Percentiles rank a stretch among this genome's conserved stretches.
Conservation (phyloP, 2,888 invertebrate species). For the Anagyrus pseudococci region DNA sequence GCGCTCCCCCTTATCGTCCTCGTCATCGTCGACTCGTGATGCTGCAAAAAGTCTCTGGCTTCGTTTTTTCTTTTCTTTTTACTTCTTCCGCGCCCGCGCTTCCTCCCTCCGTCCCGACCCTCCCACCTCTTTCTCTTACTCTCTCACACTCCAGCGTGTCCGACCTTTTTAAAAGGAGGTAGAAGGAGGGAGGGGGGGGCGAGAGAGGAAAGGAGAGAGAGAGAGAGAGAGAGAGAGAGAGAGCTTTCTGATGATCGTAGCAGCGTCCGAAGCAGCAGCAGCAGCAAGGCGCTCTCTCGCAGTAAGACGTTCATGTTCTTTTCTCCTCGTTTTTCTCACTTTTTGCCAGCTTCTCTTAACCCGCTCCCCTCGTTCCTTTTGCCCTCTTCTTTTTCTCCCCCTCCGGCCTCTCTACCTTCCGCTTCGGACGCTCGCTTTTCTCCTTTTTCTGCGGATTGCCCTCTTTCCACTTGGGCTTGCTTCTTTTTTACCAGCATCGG, state of each 20-base stretch:
- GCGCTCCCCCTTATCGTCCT: slow-evolving; percentile 38
- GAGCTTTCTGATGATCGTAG: slow-evolving; percentile 29
- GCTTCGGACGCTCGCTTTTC: slow-evolving; percentile 1
- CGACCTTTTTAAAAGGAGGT: too few relatives aligned
- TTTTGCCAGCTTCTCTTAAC: slow-evolving; percentile 5
- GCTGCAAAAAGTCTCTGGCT: slow-evolving; percentile 37
- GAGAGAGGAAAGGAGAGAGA: too few relatives aligned
- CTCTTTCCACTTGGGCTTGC: too few relatives aligned
- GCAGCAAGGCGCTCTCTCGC: slow-evolving; percentile 25
- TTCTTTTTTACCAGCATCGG: slow-evolving; percentile 5
- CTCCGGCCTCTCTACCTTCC: slow-evolving; percentile 1
- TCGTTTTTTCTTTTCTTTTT: slow-evolving; percentile 10
- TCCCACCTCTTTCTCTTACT: slow-evolving; percentile 4
- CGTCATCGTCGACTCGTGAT: slow-evolving; percentile 40
- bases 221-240: too few relatives aligned
- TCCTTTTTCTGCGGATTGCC: too few relatives aligned
- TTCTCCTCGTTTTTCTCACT: slow-evolving; percentile 31
- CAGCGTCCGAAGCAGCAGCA: slow-evolving; percentile 22
- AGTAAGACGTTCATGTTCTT: slow-evolving; percentile 37
- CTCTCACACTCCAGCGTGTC: slow-evolving; percentile 4
- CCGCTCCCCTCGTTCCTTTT: not conserved
- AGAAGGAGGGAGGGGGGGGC: slow-evolving; percentile 27
- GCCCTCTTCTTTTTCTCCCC: not conserved
- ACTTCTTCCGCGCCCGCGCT: not conserved
- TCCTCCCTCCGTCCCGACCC: slow-evolving; percentile 1